A percentile compares a stretch with the other conserved stretches of the same genome.
These are phyloP conservation scores for Austrolebias charrua DNA, from an alignment of 2,797 vertebrate species.

Conservation along the genomic window DNA sequence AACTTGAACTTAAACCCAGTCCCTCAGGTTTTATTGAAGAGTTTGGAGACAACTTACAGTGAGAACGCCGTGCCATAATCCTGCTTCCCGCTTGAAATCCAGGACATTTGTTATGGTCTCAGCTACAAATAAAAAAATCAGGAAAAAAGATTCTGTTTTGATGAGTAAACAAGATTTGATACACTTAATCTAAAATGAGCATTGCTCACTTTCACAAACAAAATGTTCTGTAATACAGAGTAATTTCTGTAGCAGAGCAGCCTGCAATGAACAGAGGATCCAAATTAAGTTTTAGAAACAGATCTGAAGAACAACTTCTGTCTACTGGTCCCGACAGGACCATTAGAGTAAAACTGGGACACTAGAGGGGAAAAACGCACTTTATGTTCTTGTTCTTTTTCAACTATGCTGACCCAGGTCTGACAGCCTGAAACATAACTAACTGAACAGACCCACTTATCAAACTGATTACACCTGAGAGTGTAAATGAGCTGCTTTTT, in stretches of 20 bases:
- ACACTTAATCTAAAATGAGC: slow-evolving; percentile 6
- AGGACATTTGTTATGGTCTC: slow-evolving; percentile 94
- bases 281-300: slow-evolving; percentile 37
- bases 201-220: slow-evolving; percentile 6
- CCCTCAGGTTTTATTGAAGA: neutral
- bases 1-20: too few relatives aligned
- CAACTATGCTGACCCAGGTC: slow-evolving; percentile 39
- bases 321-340: slow-evolving; percentile 33
- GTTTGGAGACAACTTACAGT: slow-evolving; percentile 81
- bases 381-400: slow-evolving; percentile 34
- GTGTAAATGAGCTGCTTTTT: slow-evolving; percentile 13
- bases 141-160: slow-evolving; percentile 23
- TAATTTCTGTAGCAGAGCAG: slow-evolving; percentile 11
- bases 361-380: slow-evolving; percentile 33
- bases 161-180: slow-evolving; percentile 14
- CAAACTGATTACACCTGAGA: slow-evolving; percentile 40
- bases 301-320: slow-evolving; percentile 32
- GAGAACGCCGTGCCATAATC: slow-evolving; percentile 94
- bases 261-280: slow-evolving; percentile 2
- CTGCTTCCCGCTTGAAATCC: slow-evolving; percentile 97
- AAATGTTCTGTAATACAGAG: slow-evolving; percentile 1
- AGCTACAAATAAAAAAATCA: slow-evolving; percentile 73
- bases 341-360: slow-evolving; percentile 67
- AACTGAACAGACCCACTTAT: slow-evolving; percentile 33
- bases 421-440: slow-evolving; percentile 28